Evolutionary conservation across 2,797 vertebrate species (phyloP).

Genomic region (Gastrophryne carolinensis): DNA sequence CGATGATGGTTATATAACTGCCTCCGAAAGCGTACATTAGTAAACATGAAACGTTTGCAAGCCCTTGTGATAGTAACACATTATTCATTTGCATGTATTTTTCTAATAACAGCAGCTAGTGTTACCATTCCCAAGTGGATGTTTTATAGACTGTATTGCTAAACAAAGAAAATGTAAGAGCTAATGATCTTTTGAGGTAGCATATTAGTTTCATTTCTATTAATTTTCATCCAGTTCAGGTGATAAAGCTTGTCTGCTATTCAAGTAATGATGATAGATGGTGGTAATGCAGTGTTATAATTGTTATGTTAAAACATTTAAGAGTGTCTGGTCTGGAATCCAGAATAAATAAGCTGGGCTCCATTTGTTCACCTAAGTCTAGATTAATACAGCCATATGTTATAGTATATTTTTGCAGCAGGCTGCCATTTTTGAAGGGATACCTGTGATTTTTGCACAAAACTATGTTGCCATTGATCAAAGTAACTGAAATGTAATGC

Average conservation of each 20-base stretch:
- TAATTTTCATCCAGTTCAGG: constrained; percentile 14
- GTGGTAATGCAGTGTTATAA: neutral
- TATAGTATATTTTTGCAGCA: neutral
- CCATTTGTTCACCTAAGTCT: neutral
- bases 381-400: neutral
- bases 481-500: too few species aligned
- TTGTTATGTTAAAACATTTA: neutral
- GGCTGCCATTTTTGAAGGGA: neutral
- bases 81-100: neutral
- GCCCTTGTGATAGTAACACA: neutral
- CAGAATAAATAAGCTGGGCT: neutral
- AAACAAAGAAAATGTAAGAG: neutral
- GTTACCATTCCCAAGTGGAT: constrained; percentile 3
- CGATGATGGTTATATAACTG: neutral
- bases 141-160: constrained; percentile 10
- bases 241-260: neutral
- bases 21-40: neutral
- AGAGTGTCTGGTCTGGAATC: neutral
- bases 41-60: too few species aligned
- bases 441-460: too few species aligned
- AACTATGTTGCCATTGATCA: too few species aligned
- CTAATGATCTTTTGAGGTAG: constrained; percentile 6
- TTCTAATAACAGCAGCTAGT: neutral
- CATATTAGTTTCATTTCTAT: constrained; percentile 17
- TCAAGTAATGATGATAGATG: constrained; percentile 28